phyloP scores from a whole-genome alignment of 2,888 invertebrate species.

The Maniola hyperantus region DNA sequence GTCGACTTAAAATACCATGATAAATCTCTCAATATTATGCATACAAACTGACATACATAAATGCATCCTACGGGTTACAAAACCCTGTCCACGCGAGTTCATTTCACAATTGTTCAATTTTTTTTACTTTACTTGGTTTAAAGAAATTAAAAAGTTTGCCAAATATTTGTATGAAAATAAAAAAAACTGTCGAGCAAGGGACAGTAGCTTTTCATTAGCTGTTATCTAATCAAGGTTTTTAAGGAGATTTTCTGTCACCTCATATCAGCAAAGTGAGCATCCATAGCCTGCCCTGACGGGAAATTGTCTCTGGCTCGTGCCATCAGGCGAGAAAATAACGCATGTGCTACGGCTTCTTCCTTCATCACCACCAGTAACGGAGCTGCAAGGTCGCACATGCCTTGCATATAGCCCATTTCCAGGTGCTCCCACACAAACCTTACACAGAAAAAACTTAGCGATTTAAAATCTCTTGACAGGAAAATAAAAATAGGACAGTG shows the following conservation, averaged over 20 bases:
- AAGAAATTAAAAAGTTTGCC: too few relatives aligned
- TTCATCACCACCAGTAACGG: conserved; percentile 95
- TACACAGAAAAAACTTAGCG: conserved; percentile 15
- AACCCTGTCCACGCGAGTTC: too few relatives aligned
- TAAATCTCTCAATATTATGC: too few relatives aligned
- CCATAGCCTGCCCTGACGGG: conserved; percentile 96
- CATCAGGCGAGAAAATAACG: conserved; percentile 96
- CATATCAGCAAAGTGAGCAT: conserved; percentile 97
- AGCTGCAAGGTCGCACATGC: conserved; percentile 98
- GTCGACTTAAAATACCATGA: too few relatives aligned
- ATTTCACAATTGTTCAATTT: too few relatives aligned
- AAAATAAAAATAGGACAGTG: background rate
- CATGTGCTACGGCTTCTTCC: conserved; percentile 95
- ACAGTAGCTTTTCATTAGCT: too few relatives aligned
- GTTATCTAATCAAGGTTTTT: too few relatives aligned
- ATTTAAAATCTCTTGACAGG: background rate
- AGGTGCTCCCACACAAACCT: conserved; percentile 99
- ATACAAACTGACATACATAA: too few relatives aligned
- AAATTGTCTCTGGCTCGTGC: conserved; percentile 93
- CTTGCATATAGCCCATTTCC: conserved; percentile 97
- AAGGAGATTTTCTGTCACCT: conserved; percentile 69
- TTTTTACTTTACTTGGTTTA: too few relatives aligned
- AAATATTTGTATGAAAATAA: too few relatives aligned
- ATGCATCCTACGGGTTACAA: too few relatives aligned
- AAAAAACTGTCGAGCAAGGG: too few relatives aligned